A percentile compares a stretch with the other conserved stretches of the same genome.
Conservation (phyloP, 2,797 vertebrate species). For the Ficedula albicollis region DNA sequence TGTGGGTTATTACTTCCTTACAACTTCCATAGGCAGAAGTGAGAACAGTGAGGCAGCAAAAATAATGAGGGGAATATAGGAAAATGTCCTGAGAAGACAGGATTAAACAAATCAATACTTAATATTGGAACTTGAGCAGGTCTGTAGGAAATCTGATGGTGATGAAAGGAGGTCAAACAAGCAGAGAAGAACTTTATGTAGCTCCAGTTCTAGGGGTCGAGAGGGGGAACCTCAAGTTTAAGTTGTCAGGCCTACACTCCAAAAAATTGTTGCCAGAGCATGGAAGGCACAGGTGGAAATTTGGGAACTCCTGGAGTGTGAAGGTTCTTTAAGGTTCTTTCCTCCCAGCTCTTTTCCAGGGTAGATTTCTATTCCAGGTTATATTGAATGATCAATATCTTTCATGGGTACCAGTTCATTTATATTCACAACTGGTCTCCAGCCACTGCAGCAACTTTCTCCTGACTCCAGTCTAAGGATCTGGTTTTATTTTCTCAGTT, state of each 20-base stretch:
- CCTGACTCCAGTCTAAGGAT: background rate
- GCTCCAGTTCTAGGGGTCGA: background rate
- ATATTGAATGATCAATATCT: background rate
- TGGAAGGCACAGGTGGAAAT: background rate
- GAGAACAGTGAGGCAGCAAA: background rate
- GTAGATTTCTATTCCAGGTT: background rate
- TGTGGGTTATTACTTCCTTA: background rate
- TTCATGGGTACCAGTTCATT: background rate
- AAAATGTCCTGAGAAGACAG: background rate
- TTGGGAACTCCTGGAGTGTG: background rate
- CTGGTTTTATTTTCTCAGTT: background rate
- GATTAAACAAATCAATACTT: background rate
- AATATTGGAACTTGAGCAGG: background rate
- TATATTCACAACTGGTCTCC: background rate
- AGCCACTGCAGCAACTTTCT: background rate
- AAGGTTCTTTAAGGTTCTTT: background rate
- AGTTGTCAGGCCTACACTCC: background rate
- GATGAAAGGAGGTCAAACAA: background rate
- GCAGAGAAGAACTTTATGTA: background rate
- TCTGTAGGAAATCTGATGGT: background rate
- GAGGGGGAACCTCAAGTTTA: background rate
- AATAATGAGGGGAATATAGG: background rate
- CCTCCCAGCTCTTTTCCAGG: background rate
- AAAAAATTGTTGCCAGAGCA: background rate
- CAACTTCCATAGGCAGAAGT: background rate